phyloP scores from a whole-genome alignment of 1,140 invertebrate species.

The Proales similis region DNA sequence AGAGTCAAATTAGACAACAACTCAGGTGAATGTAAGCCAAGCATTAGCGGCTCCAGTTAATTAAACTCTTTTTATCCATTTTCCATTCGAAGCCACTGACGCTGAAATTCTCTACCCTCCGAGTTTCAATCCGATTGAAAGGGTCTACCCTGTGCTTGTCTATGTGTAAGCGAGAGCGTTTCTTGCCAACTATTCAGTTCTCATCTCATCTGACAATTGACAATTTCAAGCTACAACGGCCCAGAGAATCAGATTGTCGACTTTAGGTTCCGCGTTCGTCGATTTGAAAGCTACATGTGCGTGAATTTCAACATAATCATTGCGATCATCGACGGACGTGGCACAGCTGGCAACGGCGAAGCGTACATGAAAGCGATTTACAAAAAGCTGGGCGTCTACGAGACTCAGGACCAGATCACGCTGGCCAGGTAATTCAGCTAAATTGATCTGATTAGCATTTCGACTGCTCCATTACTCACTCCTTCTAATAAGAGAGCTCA shows the following conservation, averaged over 20 bases:
- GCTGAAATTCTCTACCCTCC: conserved; percentile 32
- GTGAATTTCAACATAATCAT: conserved; percentile 26
- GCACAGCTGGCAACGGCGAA: conserved; percentile 24
- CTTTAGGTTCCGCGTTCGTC: conserved; percentile 20
- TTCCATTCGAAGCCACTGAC: conserved; percentile 11
- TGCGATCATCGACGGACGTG: conserved; percentile 28
- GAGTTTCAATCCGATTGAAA: conserved; percentile 8
- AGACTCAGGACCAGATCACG: conserved; percentile 18
- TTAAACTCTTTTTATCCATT: no score
- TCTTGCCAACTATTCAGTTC: no score
- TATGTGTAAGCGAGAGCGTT: conserved; percentile 28
- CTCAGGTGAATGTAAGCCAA: conserved; percentile 14
- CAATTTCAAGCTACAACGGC: conserved; percentile 20
- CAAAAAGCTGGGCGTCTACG: conserved; percentile 21
- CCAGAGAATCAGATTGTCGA: conserved; percentile 23
- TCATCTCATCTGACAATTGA: background rate
- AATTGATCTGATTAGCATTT: background rate
- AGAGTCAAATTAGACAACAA: conserved; percentile 31
- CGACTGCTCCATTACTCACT: background rate
- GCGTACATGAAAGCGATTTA: conserved; percentile 23
- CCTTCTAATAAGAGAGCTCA: conserved; percentile 12
- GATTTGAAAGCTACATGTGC: conserved; percentile 19
- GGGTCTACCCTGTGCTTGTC: conserved; percentile 28
- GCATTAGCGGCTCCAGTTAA: no score
- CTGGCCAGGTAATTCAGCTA: conserved; percentile 19